Evolutionary conservation across 1,140 invertebrate genomes (phyloP).

Genomic region (Antheraea pernyi): DNA sequence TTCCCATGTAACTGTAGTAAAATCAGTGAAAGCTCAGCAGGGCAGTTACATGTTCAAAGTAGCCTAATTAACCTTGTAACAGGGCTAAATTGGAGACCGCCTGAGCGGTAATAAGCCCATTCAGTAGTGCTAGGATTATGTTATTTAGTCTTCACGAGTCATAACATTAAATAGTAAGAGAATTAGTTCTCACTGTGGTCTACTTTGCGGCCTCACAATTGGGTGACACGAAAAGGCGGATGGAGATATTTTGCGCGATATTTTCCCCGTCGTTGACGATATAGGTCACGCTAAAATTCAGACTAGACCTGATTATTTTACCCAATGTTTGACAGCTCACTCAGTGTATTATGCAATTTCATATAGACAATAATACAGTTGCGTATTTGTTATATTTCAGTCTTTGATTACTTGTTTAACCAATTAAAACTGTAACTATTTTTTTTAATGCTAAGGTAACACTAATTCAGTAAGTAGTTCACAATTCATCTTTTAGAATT

Average conservation of each 20-base stretch:
- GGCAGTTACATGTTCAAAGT: neutral
- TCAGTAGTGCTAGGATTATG: neutral
- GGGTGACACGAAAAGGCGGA: conserved; percentile 33
- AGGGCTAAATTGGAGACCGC: neutral
- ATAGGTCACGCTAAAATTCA: conserved; percentile 36
- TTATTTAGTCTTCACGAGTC: conserved; percentile 21
- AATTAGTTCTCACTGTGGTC: conserved; percentile 19
- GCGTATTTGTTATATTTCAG: too few species aligned
- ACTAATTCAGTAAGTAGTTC: too few species aligned
- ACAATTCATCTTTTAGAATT: too few species aligned
- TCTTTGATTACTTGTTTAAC: too few species aligned
- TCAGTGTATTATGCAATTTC: conserved; percentile 7
- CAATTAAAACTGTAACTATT: too few species aligned
- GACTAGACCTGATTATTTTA: conserved; percentile 27
- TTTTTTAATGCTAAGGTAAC: too few species aligned
- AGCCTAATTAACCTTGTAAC: neutral
- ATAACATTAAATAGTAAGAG: conserved; percentile 29
- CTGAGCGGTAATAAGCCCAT: neutral
- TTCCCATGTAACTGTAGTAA: too few species aligned
- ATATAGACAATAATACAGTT: too few species aligned
- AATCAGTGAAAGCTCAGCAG: too few species aligned
- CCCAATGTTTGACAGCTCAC: conserved; percentile 26
- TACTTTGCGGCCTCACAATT: conserved; percentile 26
- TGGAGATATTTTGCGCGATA: conserved; percentile 32
- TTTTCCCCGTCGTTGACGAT: conserved; percentile 33